Conservation (phyloP, 2,888 invertebrate genomes). For the Linnaemya vulpina region DNA sequence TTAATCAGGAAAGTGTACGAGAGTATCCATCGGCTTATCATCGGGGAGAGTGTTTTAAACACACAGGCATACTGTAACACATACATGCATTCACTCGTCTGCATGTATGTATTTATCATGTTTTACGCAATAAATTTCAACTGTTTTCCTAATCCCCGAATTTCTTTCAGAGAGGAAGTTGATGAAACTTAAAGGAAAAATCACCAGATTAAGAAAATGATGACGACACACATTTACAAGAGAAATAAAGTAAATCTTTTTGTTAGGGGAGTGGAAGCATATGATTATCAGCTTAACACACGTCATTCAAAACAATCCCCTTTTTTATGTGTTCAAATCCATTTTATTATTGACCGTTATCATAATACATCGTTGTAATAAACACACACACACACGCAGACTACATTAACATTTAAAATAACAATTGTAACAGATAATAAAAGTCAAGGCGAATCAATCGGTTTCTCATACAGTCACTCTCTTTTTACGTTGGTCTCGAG, state of each 20-base stretch:
- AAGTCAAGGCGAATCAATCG: constrained; percentile 49
- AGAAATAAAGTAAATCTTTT: neutral
- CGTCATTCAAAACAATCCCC: constrained; percentile 50
- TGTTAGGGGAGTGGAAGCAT: constrained; percentile 14
- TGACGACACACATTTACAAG: constrained; percentile 39
- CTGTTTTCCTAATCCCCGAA: constrained; percentile 8
- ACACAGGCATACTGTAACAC: too few relatives aligned
- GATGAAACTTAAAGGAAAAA: neutral
- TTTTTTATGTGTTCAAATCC: constrained; percentile 22
- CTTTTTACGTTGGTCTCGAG: constrained; percentile 56
- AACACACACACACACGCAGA: neutral
- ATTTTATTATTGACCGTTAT: constrained; percentile 16
- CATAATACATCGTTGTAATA: constrained; percentile 15
- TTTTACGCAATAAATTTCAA: constrained; percentile 27
- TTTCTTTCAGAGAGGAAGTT: neutral
- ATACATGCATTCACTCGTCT: too few relatives aligned
- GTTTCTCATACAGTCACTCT: constrained; percentile 39
- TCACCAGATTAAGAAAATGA: constrained; percentile 14
- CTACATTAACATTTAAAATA: constrained; percentile 5
- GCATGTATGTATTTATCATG: constrained; percentile 2
- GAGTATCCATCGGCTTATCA: neutral
- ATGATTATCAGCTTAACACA: constrained; percentile 29
- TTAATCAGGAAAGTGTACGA: neutral
- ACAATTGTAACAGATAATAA: constrained; percentile 55
- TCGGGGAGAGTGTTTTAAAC: neutral